Base-by-base conservation (phyloP, 2,113 vertebrate genomes). In the Platichthys flesus region DNA sequence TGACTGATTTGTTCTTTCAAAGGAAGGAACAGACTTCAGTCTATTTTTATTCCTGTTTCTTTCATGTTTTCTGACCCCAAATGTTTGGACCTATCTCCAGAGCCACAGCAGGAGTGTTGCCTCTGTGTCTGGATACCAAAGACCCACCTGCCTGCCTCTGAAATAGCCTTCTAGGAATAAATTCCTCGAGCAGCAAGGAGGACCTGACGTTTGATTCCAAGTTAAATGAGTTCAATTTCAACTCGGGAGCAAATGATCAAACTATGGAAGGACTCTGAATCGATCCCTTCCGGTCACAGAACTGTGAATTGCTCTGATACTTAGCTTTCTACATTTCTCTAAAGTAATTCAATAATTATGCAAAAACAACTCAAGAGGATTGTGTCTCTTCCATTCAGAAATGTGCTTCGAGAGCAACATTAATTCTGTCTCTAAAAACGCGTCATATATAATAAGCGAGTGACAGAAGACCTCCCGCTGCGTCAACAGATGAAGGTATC, bases 121-220 rank as follows among this genome's bases (percentile, higher is more conserved):
- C 91, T 85, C 71, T 24, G 35, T 62, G 90, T 92, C 91, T 91
- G 86, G 83, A 88, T 80, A 74, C 84, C 88, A 84, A 66, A 81
- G n/a, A 71, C 74, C 68, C 88, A 91, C 86, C 90, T 91, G 90
- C 76, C 82, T 31, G 42, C 0, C 56, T 88, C 75, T 26, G 54
- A 88, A 90, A 90, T 89, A 90, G 79, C 70, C 71, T 83, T 83
- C 64, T 63, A n/a, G 18, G 52, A 18, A 81, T 23, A 84, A 66
- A 82, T 76, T 85, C 76, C 76, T 71, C 14, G 24, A 62, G 47
- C 65, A 31, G 23, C 40, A 71, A 67, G 55, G n/a, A 67, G 60
- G 42, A 28, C 45, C 37, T 20, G 2, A 57, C 58, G 15, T 75
- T 59, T 49, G n/a, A 69, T 61, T 72, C 14, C 0, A n/a, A 82